These are phyloP conservation scores for Diaperis boleti DNA, from an alignment of 2,888 invertebrate genomes.

Conservation along the genomic window DNA sequence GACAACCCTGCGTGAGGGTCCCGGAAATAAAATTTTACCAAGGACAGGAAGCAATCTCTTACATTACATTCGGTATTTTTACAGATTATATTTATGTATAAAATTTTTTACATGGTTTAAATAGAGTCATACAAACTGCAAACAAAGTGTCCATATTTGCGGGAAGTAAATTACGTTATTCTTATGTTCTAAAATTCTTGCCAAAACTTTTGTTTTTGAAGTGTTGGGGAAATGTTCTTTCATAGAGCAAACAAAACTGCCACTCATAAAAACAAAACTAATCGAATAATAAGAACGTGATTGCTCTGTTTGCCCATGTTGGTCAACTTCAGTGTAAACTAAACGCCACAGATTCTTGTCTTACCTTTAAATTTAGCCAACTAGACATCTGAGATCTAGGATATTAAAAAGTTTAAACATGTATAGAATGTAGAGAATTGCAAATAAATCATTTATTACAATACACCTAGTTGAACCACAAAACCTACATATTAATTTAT, in stretches of 20 bases:
- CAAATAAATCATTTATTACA: conserved; percentile 55
- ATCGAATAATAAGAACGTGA: conserved; percentile 32
- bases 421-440: conserved; percentile 44
- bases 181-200: conserved; percentile 35
- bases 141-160: conserved; percentile 49
- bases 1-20: conserved; percentile 53
- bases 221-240: conserved; percentile 31
- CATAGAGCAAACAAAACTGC: conserved; percentile 37
- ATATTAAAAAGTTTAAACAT: conserved; percentile 40
- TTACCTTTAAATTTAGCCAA: conserved; percentile 36
- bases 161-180: conserved; percentile 52
- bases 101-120: conserved; percentile 62
- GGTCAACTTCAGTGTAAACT: conserved; percentile 41
- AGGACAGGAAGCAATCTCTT: conserved; percentile 48
- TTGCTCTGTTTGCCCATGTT: conserved; percentile 42
- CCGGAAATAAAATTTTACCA: conserved; percentile 45
- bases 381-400: conserved; percentile 40
- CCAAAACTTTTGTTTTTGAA: conserved; percentile 12
- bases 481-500: conserved; percentile 65
- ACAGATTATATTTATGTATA: conserved; percentile 65
- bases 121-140: conserved; percentile 58
- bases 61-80: conserved; percentile 57
- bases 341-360: conserved; percentile 18
- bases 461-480: conserved; percentile 65
- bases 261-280: conserved; percentile 24